These are phyloP conservation scores for Apomyelois bistriatella DNA, from an alignment of 2,888 invertebrate genomes.

Conservation along the genomic window DNA sequence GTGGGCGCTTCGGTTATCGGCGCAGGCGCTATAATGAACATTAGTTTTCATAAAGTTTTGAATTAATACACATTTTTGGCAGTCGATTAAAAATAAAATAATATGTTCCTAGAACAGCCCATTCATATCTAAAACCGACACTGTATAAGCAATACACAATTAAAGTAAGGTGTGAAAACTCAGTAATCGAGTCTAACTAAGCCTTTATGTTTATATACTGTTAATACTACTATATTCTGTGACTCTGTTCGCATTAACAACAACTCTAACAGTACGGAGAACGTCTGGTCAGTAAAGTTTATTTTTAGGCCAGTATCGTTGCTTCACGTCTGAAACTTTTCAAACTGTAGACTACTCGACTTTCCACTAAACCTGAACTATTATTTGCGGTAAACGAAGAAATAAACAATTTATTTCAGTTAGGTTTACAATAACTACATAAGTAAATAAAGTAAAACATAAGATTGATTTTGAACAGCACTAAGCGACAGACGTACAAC, in stretches of 20 bases:
- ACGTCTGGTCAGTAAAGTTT: background rate
- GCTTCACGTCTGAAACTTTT: background rate
- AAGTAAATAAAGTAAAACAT: too few species aligned
- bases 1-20: constrained; percentile 90
- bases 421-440: background rate
- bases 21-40: constrained; percentile 82
- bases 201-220: too few species aligned
- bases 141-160: too few species aligned
- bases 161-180: too few species aligned
- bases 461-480: too few species aligned
- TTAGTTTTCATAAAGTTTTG: background rate
- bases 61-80: too few species aligned
- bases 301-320: background rate
- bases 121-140: too few species aligned
- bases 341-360: background rate
- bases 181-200: too few species aligned
- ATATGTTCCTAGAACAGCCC: too few species aligned
- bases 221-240: too few species aligned
- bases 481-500: too few species aligned
- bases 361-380: background rate
- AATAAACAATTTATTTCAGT: background rate
- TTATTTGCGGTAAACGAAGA: background rate
- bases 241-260: too few species aligned
- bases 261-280: background rate
- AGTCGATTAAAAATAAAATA: background rate